Evolutionary conservation across 2,888 invertebrate species (phyloP).

Genomic region (Sycophila texana): DNA sequence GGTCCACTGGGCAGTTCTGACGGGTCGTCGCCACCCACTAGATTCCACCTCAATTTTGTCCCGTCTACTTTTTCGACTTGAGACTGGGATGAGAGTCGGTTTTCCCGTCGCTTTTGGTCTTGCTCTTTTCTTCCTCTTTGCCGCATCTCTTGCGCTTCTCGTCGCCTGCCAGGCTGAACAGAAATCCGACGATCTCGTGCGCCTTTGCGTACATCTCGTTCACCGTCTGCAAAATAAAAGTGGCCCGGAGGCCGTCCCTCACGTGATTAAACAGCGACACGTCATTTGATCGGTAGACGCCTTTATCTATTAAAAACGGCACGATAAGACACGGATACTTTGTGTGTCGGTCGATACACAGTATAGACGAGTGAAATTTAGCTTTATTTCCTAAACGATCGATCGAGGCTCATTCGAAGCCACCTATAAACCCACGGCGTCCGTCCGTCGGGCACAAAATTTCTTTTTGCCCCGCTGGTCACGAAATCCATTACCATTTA

Average conservation of each 20-base stretch:
- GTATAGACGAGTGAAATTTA: not conserved
- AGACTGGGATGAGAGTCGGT: not conserved
- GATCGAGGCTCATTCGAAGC: not conserved
- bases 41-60: too few species aligned
- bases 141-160: conserved; percentile 51
- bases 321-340: too few species aligned
- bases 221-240: conserved; percentile 79
- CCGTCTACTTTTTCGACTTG: not conserved
- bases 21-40: too few species aligned
- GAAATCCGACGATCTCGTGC: conserved; percentile 80
- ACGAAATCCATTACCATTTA: too few species aligned
- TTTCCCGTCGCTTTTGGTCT: not conserved
- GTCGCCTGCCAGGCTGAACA: conserved; percentile 65
- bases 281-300: too few species aligned
- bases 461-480: too few species aligned
- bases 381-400: not conserved
- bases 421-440: not conserved
- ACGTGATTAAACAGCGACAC: too few species aligned
- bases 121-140: conserved; percentile 18
- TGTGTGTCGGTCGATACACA: too few species aligned
- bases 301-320: too few species aligned
- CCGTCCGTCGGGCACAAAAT: not conserved
- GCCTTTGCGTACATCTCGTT: conserved; percentile 83
- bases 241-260: too few species aligned
- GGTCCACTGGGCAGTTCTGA: too few species aligned